Percentiles rank a stretch among this genome's conserved stretches.
Evolutionary conservation across 2,797 vertebrate species (phyloP).

Genomic region (Leptodactylus fallax): DNA sequence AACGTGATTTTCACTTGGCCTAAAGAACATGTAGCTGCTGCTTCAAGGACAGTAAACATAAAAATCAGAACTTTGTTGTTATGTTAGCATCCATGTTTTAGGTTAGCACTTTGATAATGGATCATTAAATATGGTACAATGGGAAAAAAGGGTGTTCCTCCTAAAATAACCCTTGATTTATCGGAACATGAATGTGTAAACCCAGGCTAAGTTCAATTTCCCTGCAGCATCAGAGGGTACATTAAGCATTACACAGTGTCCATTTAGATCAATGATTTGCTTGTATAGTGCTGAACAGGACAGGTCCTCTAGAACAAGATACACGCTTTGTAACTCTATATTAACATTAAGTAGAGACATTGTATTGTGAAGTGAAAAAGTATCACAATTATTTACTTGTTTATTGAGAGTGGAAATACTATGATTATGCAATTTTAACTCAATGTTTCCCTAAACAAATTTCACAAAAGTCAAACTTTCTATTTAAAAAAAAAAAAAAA

Average conservation of each 20-base stretch:
- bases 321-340: no score
- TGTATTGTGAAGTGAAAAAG: no score
- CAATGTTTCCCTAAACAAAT: not conserved
- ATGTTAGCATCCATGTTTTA: not conserved
- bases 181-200: no score
- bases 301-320: no score
- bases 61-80: not conserved
- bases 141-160: not conserved
- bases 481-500: not conserved
- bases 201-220: no score
- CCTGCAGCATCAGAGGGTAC: no score
- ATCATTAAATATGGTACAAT: not conserved
- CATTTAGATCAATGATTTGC: no score
- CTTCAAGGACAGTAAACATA: not conserved
- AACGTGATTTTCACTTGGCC: not conserved
- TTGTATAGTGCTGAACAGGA: no score
- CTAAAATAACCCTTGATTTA: no score
- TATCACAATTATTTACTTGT: no score
- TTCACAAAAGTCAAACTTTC: not conserved
- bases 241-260: no score
- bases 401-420: not conserved
- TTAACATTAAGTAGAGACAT: no score
- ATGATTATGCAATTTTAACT: not conserved
- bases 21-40: not conserved
- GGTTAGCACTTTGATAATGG: not conserved